Conservation (phyloP, 2,113 vertebrate species). For the Upupa epops region DNA sequence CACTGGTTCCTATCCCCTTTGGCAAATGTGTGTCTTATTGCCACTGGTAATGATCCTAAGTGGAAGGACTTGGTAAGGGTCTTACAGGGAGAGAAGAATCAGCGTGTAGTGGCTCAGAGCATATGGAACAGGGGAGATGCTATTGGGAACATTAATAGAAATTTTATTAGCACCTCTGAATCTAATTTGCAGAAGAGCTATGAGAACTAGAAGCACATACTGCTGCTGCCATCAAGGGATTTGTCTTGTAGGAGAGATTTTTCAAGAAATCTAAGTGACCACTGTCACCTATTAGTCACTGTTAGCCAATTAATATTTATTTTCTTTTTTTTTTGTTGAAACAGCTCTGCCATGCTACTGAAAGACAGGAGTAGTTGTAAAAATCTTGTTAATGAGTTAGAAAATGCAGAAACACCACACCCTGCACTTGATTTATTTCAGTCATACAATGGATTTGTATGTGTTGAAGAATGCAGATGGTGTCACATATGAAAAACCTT, state of each 20-base stretch:
- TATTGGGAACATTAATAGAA: background rate
- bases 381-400: background rate
- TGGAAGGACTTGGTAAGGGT: background rate
- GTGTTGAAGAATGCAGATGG: slow-evolving; percentile 32
- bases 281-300: too few relatives aligned
- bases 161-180: background rate
- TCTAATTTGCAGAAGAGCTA: background rate
- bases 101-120: background rate
- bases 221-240: slow-evolving; percentile 6
- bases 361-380: background rate
- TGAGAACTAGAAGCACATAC: background rate
- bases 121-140: fast-evolving
- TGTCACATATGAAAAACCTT: background rate
- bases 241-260: background rate
- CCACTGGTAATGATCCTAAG: fast-evolving
- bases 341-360: background rate
- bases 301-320: background rate
- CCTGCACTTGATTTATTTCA: slow-evolving; percentile 35
- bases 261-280: background rate
- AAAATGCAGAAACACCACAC: slow-evolving; percentile 50
- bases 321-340: background rate
- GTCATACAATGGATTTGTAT: background rate
- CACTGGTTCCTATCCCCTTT: fast-evolving
- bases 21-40: fast-evolving
- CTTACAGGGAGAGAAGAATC: background rate